Conservation (phyloP, 2,888 invertebrate genomes). For the Onchidella celtica region DNA sequence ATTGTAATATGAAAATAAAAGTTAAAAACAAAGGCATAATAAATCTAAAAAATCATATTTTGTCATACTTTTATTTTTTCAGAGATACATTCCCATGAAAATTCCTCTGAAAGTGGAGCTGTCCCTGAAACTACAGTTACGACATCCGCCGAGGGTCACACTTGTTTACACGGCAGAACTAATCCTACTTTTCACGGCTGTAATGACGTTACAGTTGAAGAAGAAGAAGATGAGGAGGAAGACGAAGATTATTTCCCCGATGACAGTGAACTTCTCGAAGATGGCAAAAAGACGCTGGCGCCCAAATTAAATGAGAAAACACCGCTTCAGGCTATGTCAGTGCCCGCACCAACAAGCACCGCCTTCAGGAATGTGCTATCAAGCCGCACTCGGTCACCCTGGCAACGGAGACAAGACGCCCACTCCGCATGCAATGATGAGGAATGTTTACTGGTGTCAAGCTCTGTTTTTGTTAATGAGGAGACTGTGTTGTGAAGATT, state of each 20-base stretch:
- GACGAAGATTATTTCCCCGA: conserved; percentile 39
- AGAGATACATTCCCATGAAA: too few species aligned
- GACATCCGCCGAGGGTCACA: conserved; percentile 5
- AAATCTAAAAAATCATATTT: too few species aligned
- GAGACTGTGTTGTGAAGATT: conserved; percentile 48
- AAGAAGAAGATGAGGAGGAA: conserved; percentile 28
- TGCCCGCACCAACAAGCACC: not conserved
- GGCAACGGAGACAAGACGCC: conserved; percentile 13
- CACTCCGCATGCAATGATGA: not conserved
- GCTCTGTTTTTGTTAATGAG: conserved; percentile 3
- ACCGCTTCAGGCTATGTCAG: not conserved
- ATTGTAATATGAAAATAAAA: too few species aligned
- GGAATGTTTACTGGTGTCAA: conserved; percentile 28
- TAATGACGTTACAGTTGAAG: not conserved
- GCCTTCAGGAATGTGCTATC: conserved; percentile 8
- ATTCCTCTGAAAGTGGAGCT: not conserved
- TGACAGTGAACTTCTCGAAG: not conserved
- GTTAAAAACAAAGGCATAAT: too few species aligned
- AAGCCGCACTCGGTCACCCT: not conserved
- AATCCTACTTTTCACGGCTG: conserved; percentile 26
- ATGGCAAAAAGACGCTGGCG: not conserved
- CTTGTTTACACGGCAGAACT: conserved; percentile 27
- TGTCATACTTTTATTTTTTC: too few species aligned
- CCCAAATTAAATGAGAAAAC: conserved; percentile 16
- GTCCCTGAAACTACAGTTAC: not conserved